A percentile compares a stretch with the other conserved stretches of the same genome.
Conservation (phyloP, 2,113 vertebrate species). For the Mesitornis unicolor region DNA sequence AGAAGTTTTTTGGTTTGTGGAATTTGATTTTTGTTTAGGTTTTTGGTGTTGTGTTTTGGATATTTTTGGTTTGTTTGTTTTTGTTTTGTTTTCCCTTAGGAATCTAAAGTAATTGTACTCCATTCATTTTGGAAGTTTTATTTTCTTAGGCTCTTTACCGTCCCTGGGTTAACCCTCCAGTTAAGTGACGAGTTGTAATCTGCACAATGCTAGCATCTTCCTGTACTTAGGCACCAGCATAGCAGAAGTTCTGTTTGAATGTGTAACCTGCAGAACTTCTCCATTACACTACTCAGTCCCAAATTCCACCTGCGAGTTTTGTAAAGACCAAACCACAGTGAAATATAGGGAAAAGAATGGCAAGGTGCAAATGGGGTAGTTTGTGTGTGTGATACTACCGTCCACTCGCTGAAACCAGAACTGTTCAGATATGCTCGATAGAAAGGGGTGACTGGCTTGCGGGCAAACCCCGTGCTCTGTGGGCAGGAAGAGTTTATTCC, state of each 20-base stretch:
- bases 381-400: not conserved
- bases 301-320: accelerated
- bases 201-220: not conserved
- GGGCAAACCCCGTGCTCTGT: not conserved
- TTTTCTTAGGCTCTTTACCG: not conserved
- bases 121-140: not conserved
- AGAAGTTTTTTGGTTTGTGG: not conserved
- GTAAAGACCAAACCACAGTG: not conserved
- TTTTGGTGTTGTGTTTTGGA: too few species aligned
- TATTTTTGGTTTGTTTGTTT: not conserved
- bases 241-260: not conserved
- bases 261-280: not conserved
- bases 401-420: not conserved
- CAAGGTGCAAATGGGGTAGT: not conserved
- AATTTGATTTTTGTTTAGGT: not conserved
- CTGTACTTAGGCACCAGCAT: not conserved
- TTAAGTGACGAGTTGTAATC: not conserved
- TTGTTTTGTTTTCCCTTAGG: not conserved
- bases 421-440: not conserved
- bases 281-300: not conserved
- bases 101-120: not conserved
- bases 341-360: too few species aligned
- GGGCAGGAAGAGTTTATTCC: not conserved
- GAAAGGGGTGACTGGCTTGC: not conserved
- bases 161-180: not conserved